Conservation (phyloP, 2,797 vertebrate species). For the Rousettus madagascariensis region DNA sequence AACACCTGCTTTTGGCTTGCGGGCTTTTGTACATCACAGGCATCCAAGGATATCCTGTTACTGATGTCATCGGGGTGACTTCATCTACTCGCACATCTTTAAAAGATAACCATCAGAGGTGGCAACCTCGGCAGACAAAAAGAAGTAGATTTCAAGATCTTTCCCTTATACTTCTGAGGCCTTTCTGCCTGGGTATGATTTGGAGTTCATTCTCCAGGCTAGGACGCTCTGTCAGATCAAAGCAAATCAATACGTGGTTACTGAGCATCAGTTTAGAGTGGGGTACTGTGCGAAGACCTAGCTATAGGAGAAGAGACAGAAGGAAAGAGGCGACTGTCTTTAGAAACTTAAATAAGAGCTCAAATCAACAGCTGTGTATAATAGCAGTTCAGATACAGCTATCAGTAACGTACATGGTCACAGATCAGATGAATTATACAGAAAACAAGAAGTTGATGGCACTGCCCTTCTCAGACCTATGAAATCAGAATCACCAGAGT, state of each 20-base stretch:
- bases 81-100: conserved; percentile 51
- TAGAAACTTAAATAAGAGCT: not conserved
- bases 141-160: conserved; percentile 21
- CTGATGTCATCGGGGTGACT: conserved; percentile 63
- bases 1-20: conserved; percentile 44
- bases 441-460: conserved; percentile 25
- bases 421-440: conserved; percentile 1
- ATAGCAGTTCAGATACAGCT: not conserved
- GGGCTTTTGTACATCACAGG: conserved; percentile 29
- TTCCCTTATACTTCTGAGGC: not conserved
- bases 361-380: not conserved
- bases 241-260: not conserved
- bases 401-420: not conserved
- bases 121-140: conserved; percentile 47
- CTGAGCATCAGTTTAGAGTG: not conserved
- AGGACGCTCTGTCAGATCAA: not conserved
- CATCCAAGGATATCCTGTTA: conserved; percentile 42
- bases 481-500: conserved; percentile 12
- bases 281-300: not conserved
- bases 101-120: conserved; percentile 57
- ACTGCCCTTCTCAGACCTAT: not conserved
- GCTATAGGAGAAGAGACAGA: not conserved
- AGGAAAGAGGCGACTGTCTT: not conserved
- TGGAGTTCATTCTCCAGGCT: not conserved
- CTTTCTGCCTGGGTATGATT: not conserved